These are phyloP conservation scores for Amia ocellicauda DNA, from an alignment of 2,113 vertebrate species.

Conservation along the genomic window DNA sequence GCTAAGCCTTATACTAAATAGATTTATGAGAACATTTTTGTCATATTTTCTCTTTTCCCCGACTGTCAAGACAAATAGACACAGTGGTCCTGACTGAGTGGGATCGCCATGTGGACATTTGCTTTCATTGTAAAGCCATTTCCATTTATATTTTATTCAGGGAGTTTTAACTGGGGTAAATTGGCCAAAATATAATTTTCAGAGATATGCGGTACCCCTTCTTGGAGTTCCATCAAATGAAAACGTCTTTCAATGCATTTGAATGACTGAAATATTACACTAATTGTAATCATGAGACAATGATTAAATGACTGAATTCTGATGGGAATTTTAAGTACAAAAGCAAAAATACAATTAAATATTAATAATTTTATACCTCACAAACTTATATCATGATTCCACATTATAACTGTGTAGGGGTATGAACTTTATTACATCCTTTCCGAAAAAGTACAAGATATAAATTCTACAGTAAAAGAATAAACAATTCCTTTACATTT, in stretches of 20 bases:
- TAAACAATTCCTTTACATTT: too few species aligned
- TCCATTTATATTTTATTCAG: slow-evolving; percentile 54
- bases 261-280: too few species aligned
- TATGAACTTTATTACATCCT: too few species aligned
- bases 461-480: too few species aligned
- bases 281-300: too few species aligned
- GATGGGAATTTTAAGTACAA: slow-evolving; percentile 25
- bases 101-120: slow-evolving; percentile 54
- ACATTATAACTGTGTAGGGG: too few species aligned
- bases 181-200: slow-evolving; percentile 56
- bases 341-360: too few species aligned
- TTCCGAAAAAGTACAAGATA: too few species aligned
- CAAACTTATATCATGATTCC: too few species aligned
- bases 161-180: slow-evolving; percentile 56
- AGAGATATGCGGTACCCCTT: slow-evolving; percentile 38
- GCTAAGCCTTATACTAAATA: slow-evolving; percentile 68
- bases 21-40: slow-evolving; percentile 74
- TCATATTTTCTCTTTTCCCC: slow-evolving; percentile 67
- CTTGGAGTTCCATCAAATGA: slow-evolving; percentile 51
- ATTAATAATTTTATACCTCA: too few species aligned
- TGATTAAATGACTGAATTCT: slow-evolving; percentile 15
- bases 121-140: slow-evolving; percentile 50
- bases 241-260: slow-evolving; percentile 33
- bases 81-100: slow-evolving; percentile 57
- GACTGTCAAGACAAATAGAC: slow-evolving; percentile 67